Base-by-base conservation (phyloP, 2,113 vertebrate genomes). In the Megaceryle maxima region DNA sequence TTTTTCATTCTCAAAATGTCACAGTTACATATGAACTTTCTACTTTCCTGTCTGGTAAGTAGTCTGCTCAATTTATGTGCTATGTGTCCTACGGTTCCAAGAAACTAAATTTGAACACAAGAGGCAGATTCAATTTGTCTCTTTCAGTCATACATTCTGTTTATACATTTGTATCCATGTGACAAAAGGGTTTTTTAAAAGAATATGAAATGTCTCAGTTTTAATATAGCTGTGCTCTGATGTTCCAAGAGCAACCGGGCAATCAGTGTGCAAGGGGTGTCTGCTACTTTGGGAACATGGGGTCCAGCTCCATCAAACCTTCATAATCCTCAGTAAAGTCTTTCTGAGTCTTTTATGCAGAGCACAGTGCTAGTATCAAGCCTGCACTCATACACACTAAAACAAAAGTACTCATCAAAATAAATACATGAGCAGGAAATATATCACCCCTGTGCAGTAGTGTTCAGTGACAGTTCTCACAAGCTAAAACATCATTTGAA, bases 1-100 rank as follows among this genome's bases (percentile, higher is more conserved):
- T 82, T 93, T 90, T 88, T 88, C 63, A 78, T 86, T 94, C 83
- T 91, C 35, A 72, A 82, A 97, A 96, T 95, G 78, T 83, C 95
- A 92, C 4, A 2, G 62, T 90, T 88, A 76, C 72, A 91, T 79
- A 88, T 81, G 70, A 92, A 91, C 46, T 70, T 97, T 83, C 37
- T 74, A 29, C 35, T 89, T 87, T 90, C n/a, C 39, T 96, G 11
- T 67, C 70, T 91, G 43, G 46, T 73, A 90, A 95, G 39, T 11
- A 74, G 39, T 77, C 55, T 90, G 46, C 39, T 85, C 51, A 78
- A 31, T 94, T 92, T 91, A 62, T 51, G 18, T 69, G 20, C 18
- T 70, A 43, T 22, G 56, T 22, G 4, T 69, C 25, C 48, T 83
- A 50, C 1, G 9, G 5, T 91, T 89, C 33, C 48, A 83, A 53